Evolutionary conservation across 1,140 invertebrate species (phyloP).

Genomic region (Drosophila sproati): DNA sequence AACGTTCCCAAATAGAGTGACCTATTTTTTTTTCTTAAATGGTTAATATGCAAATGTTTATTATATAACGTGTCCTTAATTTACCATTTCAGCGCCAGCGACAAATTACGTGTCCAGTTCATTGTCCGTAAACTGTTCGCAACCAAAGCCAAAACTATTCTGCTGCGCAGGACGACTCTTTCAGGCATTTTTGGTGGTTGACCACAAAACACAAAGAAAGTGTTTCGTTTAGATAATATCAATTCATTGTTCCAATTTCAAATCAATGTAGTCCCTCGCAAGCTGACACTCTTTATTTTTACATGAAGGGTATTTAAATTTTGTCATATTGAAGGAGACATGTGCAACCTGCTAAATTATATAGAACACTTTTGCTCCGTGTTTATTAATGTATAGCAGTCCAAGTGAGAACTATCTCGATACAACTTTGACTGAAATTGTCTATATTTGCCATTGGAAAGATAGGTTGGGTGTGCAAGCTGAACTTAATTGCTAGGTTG

Average conservation of each 20-base stretch:
- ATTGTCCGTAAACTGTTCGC: conserved; percentile 42
- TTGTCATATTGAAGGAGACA: background rate
- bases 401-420: too few species aligned
- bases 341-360: background rate
- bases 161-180: background rate
- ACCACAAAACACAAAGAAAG: conserved; percentile 21
- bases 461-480: too few species aligned
- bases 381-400: too few species aligned
- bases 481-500: too few species aligned
- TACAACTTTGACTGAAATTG: too few species aligned
- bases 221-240: conserved; percentile 48
- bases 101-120: conserved; percentile 49
- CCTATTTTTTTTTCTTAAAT: conserved; percentile 6
- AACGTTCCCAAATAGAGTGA: conserved; percentile 56
- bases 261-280: conserved; percentile 5
- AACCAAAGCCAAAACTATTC: conserved; percentile 11
- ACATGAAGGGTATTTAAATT: background rate
- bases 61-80: background rate
- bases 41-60: background rate
- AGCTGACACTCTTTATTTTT: background rate
- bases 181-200: conserved; percentile 27
- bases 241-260: conserved; percentile 42
- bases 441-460: too few species aligned
- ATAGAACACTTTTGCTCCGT: too few species aligned
- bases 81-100: conserved; percentile 53